phyloP scores from a whole-genome alignment of 2,797 vertebrate species.

The Orientallactaga sibirica region DNA sequence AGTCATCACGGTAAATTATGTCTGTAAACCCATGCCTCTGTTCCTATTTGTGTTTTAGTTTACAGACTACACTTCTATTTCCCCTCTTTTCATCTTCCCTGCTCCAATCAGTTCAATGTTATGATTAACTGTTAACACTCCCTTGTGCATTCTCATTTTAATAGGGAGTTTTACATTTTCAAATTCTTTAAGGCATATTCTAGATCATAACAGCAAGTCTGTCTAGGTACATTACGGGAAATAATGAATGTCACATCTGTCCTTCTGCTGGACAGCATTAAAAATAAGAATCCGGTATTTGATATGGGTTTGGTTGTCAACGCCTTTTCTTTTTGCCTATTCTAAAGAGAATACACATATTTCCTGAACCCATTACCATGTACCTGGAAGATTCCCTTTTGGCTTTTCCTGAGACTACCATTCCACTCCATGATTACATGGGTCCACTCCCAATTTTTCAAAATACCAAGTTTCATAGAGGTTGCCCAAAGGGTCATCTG shows the following conservation, averaged over 20 bases:
- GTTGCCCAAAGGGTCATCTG: not conserved
- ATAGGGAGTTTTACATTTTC: conserved; percentile 33
- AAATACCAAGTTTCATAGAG: conserved; percentile 49
- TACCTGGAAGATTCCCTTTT: not conserved
- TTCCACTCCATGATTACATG: not conserved
- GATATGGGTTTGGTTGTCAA: conserved; percentile 12
- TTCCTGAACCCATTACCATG: not conserved
- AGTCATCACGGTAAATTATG: conserved; percentile 11
- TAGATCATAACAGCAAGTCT: conserved; percentile 45
- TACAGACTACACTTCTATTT: not conserved
- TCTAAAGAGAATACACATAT: conserved; percentile 7
- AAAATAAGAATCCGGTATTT: conserved; percentile 52
- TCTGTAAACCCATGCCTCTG: conserved; percentile 22
- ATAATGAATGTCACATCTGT: conserved; percentile 30
- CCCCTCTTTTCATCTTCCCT: conserved; percentile 43
- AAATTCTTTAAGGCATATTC: conserved; percentile 41
- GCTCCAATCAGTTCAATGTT: not conserved
- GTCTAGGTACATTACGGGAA: not conserved
- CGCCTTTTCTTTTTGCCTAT: conserved; percentile 53
- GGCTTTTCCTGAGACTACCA: conserved; percentile 11
- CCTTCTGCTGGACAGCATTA: conserved; percentile 3
- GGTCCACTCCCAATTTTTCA: conserved; percentile 2
- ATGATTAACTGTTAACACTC: conserved; percentile 28
- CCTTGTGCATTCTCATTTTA: conserved; percentile 34
- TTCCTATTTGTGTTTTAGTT: not conserved